phyloP scores from a whole-genome alignment of 1,140 invertebrate species.

The Lordiphosa mommai region DNA sequence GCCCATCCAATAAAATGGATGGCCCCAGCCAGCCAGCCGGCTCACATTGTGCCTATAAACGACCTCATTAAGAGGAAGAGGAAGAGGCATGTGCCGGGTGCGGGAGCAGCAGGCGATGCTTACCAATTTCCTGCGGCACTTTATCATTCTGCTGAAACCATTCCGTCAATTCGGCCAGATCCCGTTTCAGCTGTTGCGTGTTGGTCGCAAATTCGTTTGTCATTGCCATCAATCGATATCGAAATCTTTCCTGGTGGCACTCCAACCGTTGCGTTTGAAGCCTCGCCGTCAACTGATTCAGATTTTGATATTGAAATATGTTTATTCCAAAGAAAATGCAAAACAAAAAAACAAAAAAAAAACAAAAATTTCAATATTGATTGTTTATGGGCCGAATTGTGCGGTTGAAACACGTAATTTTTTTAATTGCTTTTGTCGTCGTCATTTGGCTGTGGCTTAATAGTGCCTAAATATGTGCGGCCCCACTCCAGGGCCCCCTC shows the following conservation, averaged over 20 bases:
- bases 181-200: slow-evolving; percentile 33
- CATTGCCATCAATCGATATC: slow-evolving; percentile 26
- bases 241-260: slow-evolving; percentile 3
- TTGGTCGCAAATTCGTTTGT: neutral
- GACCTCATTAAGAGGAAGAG: slow-evolving; percentile 46
- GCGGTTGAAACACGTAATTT: slow-evolving; percentile 55
- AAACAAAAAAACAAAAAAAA: too few species aligned
- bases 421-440: slow-evolving; percentile 52
- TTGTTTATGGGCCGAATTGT: slow-evolving; percentile 24
- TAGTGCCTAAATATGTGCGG: slow-evolving; percentile 60
- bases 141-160: slow-evolving; percentile 69
- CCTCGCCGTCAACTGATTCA: slow-evolving; percentile 41
- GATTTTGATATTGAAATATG: slow-evolving; percentile 7
- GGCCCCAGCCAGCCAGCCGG: neutral
- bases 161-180: slow-evolving; percentile 53
- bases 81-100: slow-evolving; percentile 7
- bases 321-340: slow-evolving; percentile 26
- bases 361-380: slow-evolving; percentile 43
- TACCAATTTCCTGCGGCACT: slow-evolving; percentile 70
- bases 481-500: slow-evolving; percentile 30
- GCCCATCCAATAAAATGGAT: slow-evolving; percentile 15
- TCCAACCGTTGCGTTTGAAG: slow-evolving; percentile 42
- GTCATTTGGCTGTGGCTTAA: slow-evolving; percentile 42
- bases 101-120: slow-evolving; percentile 8
- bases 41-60: slow-evolving; percentile 43